Conservation (phyloP, 1,140 invertebrate species). For the Brachionus asplanchnoidis region DNA sequence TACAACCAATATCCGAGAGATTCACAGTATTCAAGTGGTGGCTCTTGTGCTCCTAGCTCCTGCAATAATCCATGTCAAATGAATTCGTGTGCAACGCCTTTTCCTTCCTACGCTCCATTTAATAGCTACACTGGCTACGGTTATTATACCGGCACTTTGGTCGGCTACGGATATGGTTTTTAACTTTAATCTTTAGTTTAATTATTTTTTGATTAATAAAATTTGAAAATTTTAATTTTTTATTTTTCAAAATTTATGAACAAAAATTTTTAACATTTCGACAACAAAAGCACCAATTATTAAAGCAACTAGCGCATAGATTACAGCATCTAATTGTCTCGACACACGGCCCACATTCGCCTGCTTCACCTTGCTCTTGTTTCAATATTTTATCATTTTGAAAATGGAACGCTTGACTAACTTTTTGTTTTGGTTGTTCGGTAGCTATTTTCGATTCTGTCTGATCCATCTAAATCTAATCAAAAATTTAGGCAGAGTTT, state of each 20-base stretch:
- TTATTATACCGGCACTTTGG: neutral
- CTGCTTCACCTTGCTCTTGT: neutral
- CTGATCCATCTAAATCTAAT: neutral
- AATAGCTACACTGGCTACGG: neutral
- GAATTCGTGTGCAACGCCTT: neutral
- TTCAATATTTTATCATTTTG: neutral
- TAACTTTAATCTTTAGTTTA: neutral
- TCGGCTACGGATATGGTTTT: slow-evolving; percentile 4
- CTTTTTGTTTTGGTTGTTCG: neutral
- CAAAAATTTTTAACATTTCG: neutral
- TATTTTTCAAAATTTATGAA: neutral
- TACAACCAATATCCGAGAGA: neutral
- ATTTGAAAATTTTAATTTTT: neutral
- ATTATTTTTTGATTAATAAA: neutral
- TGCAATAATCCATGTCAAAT: neutral
- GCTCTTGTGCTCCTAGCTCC: neutral
- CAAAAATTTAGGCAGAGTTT: neutral
- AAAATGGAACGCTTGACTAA: neutral
- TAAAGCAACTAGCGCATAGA: slow-evolving; percentile 1
- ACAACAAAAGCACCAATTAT: slow-evolving; percentile 26
- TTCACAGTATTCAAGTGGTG: neutral
- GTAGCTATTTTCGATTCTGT: neutral
- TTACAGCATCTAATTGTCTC: neutral
- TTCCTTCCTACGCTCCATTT: neutral
- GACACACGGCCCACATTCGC: neutral